Conservation (phyloP, 2,113 vertebrate species). For the Grantiella picta region DNA sequence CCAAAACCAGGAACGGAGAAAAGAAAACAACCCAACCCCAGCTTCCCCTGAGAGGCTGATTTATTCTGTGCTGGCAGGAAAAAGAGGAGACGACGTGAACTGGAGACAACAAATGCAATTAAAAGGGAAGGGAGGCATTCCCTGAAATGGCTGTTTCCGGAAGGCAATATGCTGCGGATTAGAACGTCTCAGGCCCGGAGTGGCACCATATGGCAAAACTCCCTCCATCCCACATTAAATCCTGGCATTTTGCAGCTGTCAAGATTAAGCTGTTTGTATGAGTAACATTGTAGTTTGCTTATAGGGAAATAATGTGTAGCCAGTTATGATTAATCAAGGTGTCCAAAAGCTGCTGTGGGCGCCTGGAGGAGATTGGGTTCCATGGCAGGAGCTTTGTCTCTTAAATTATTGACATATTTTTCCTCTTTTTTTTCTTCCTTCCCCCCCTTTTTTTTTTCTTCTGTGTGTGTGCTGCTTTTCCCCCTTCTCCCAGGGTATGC, state of each 20-base stretch:
- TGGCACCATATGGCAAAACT: slow-evolving; percentile 74
- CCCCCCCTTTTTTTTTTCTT: accelerated
- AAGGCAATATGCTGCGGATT: slow-evolving; percentile 69
- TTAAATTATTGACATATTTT: slow-evolving; percentile 8
- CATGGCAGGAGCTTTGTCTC: slow-evolving; percentile 53
- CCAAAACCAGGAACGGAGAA: background rate
- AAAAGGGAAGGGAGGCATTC: slow-evolving; percentile 11
- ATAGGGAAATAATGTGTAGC: slow-evolving; percentile 77
- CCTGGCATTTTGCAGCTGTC: slow-evolving; percentile 81
- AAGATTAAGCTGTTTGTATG: slow-evolving; percentile 78
- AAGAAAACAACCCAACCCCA: background rate
- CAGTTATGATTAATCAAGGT: slow-evolving; percentile 81
- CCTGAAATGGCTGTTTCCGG: slow-evolving; percentile 54
- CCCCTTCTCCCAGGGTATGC: background rate
- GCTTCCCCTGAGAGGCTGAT: background rate
- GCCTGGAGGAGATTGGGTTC: slow-evolving; percentile 37
- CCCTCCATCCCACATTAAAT: slow-evolving; percentile 74
- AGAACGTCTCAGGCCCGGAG: slow-evolving; percentile 66
- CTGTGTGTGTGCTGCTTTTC: background rate
- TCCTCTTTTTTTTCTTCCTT: accelerated
- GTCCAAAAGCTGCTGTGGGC: slow-evolving; percentile 69
- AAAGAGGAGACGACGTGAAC: background rate
- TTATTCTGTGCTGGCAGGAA: background rate
- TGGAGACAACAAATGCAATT: background rate
- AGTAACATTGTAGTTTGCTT: slow-evolving; percentile 80